Conservation (phyloP, 1,140 invertebrate species). For the Pristionchus pacificus region DNA sequence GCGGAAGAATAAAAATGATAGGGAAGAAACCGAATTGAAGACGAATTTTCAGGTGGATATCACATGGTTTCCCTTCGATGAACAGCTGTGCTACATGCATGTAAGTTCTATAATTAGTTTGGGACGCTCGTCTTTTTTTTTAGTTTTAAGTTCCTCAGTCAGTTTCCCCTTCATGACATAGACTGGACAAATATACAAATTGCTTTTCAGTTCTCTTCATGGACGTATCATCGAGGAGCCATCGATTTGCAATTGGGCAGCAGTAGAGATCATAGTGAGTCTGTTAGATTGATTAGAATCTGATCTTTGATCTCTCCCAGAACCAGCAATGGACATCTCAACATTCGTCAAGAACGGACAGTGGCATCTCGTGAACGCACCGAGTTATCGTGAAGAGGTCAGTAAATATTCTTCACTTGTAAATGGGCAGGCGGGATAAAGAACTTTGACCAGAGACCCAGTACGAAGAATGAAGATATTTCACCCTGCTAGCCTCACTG, state of each 20-base stretch:
- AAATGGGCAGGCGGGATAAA: no score
- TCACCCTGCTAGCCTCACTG: no score
- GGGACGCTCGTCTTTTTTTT: constrained; percentile 1
- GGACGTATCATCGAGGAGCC: background rate
- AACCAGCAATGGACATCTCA: background rate
- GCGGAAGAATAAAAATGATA: background rate
- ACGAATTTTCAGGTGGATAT: constrained; percentile 33
- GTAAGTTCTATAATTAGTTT: constrained; percentile 46
- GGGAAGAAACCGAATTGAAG: background rate
- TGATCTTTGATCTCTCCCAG: no score
- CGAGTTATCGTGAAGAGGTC: background rate
- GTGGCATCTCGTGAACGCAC: background rate
- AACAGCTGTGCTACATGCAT: constrained; percentile 91
- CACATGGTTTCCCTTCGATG: constrained; percentile 90
- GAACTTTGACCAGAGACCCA: no score
- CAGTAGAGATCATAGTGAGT: no score
- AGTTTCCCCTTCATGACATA: no score
- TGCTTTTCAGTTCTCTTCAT: constrained; percentile 1
- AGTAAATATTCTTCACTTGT: background rate
- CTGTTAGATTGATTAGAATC: background rate
- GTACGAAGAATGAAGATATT: no score
- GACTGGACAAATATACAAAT: no score
- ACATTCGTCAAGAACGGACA: background rate
- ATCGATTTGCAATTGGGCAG: background rate
- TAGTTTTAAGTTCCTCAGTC: no score